These are phyloP conservation scores for Microcebus lehilahytsara DNA, from an alignment of 2,113 vertebrate genomes.

Conservation along the genomic window DNA sequence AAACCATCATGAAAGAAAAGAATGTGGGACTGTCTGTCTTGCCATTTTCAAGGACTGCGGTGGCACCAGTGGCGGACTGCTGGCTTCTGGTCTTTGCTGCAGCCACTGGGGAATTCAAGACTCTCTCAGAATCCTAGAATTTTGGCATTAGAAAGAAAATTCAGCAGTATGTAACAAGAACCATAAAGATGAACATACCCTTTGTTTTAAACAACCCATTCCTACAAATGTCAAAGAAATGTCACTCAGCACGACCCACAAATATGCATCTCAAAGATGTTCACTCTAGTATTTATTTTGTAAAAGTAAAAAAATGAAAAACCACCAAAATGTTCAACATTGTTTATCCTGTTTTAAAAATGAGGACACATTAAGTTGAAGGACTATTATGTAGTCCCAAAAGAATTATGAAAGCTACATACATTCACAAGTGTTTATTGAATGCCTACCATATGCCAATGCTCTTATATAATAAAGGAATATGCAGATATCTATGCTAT, in stretches of 20 bases:
- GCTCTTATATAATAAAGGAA: not conserved
- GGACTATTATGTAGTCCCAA: not conserved
- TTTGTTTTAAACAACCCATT: not conserved
- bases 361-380: not conserved
- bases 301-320: not conserved
- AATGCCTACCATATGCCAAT: not conserved
- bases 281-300: not conserved
- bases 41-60: slow-evolving; percentile 39
- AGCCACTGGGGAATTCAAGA: not conserved
- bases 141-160: slow-evolving; percentile 36
- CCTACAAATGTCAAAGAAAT: not conserved
- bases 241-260: not conserved
- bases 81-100: slow-evolving; percentile 14
- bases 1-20: slow-evolving; percentile 61
- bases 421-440: not conserved
- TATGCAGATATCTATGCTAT: not conserved
- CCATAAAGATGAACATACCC: not conserved
- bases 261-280: not conserved
- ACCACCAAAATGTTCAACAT: not conserved
- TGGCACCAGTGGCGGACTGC: slow-evolving; percentile 10
- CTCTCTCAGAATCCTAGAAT: slow-evolving; percentile 32
- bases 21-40: slow-evolving; percentile 22
- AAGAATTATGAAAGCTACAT: not conserved
- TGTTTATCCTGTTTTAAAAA: slow-evolving; percentile 1
- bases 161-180: not conserved